Base-by-base conservation (phyloP, 2,113 vertebrate genomes). In the Atherinomorus stipes region DNA sequence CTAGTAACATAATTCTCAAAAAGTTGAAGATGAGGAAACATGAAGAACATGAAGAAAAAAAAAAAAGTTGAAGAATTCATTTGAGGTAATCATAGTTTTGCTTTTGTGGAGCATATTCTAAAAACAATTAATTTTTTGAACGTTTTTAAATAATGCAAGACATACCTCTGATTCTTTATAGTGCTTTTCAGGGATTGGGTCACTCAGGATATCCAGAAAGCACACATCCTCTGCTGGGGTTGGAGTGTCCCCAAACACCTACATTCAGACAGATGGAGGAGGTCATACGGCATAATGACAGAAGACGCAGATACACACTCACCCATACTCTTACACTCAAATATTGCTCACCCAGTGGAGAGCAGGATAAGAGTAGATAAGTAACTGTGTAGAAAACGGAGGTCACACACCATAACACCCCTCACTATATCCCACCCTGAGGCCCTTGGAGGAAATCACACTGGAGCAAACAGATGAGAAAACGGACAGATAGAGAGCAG, bases 111-210 rank as follows among this genome's bases (percentile, higher is more conserved):
- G 7, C 8, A 34, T 34, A 8, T 34, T 34, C 9, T 34, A 1
- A 34, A 34, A 34, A 34, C 31, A 34, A 34, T 34, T 7, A 6
- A 28, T 38, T 1, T 34, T 57, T 49, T 53, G 49, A 49, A 42
- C 59, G 47, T 54, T 26, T n/a, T 61, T 16, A 68, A 19, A 45
- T 2, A 21, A 21, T 64, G 37, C 42, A 57, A 8, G 8, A n/a
- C 34, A 7, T 83, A 94, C 94, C 91, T 95, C 93, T 7, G 85
- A 67, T 34, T 89, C 74, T 80, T 85, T 93, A 80, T 93, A 93
- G 80, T 94, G 83, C 64, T 90, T 95, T 21, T 94, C 94, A 25
- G 93, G 93, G 70, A 93, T 90, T 16, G 92, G 91, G 84, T 95
- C 94, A 67, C 58, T 88, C 64, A 95, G 78, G 78, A 95, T 94